Base-by-base conservation (phyloP, 2,888 invertebrate genomes). In the Tyria jacobaeae region DNA sequence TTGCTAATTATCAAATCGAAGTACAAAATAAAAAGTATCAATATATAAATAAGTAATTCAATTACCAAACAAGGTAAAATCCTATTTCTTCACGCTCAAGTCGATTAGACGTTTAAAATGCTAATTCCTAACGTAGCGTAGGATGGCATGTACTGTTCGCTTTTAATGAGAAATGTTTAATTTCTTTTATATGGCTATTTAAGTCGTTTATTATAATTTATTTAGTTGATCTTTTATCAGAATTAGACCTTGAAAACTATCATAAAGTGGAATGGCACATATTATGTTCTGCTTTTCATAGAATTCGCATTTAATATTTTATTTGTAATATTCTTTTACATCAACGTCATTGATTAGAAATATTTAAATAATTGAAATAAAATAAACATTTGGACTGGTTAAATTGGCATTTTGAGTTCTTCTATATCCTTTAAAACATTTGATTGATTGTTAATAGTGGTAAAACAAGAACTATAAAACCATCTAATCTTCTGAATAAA, bases 41-140 rank as follows among this genome's bases (percentile, higher is more conserved):
- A n/a, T 37, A 24, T 37, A 24, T 37, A 54, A 41, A 27, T 41
- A 17, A 25, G 17, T 50, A 34, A 39, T 31, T 12, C 47, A 39
- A 31, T 54, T 35, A 55, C 65, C 64, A 64, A 68, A 68, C 48
- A 70, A 54, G 69, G 73, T 25, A 14, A 64, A 60, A 58, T 64
- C 66, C 47, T 55, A 66, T 62, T 71, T 60, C 34, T 57, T 48
- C 35, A 5, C 6, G 34, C 39, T 63, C 34, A 61, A 61, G 62
- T 58, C 62, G 47, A 66, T 71, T 66, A 65, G 54, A 54, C 44
- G 62, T 66, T 75, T 70, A 61, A 67, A 52, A 78, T 78, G 79
- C 49, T 37, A 77, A 79, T 71, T 56, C 58, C 12, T 57, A 61
- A 71, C 60, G 81, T 73, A 66, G 76, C 60, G 81, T 73, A 66